These are phyloP conservation scores for Misgurnus anguillicaudatus DNA, from an alignment of 2,113 vertebrate genomes.

Conservation along the genomic window DNA sequence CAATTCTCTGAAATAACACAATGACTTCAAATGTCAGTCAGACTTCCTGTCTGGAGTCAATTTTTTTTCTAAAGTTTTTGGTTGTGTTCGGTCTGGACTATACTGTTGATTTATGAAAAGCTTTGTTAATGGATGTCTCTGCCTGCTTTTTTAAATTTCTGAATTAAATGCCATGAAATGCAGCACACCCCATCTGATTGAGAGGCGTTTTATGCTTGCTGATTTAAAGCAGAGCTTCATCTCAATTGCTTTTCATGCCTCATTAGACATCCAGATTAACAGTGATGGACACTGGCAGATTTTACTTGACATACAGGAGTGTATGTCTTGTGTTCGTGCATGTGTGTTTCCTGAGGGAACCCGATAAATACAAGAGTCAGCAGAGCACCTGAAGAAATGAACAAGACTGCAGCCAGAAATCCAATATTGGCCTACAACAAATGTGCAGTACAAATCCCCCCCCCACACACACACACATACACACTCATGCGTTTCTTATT, in stretches of 20 bases:
- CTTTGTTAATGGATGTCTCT: constrained; percentile 10
- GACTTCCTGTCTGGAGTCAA: too few relatives aligned
- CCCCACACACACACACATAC: constrained; percentile 7
- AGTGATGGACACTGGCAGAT: constrained; percentile 18
- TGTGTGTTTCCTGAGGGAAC: constrained; percentile 9
- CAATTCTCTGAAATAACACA: too few relatives aligned
- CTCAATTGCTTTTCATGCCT: constrained; percentile 52
- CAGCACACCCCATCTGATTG: neutral
- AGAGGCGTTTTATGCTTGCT: neutral
- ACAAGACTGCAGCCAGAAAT: constrained; percentile 27
- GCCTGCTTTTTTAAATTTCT: neutral
- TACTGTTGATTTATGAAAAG: neutral
- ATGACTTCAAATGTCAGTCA: too few relatives aligned
- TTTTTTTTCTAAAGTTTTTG: too few relatives aligned
- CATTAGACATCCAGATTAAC: constrained; percentile 46
- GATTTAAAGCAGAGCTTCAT: constrained; percentile 34
- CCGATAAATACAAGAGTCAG: constrained; percentile 10
- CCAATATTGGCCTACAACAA: constrained; percentile 26
- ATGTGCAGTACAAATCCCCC: neutral
- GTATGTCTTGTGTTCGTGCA: neutral
- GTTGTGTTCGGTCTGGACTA: neutral
- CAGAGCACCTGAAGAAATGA: constrained; percentile 30
- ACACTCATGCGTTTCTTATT: neutral
- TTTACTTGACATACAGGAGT: constrained; percentile 16
- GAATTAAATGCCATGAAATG: constrained; percentile 41